Evolutionary conservation across 1,140 invertebrate species (phyloP).

Genomic region (Odontomachus brunneus): DNA sequence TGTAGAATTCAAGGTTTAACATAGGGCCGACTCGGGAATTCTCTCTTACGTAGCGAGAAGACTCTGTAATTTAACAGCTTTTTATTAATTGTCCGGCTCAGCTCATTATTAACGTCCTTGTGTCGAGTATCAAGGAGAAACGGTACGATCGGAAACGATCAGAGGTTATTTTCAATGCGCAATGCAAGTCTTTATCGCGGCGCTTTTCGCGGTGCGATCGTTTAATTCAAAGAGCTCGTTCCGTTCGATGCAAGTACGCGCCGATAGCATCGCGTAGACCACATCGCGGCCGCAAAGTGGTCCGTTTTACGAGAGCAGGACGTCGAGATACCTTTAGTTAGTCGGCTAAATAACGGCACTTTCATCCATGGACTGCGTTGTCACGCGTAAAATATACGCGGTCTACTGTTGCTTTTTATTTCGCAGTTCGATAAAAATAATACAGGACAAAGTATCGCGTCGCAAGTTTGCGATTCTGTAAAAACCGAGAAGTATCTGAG

Average conservation of each 20-base stretch:
- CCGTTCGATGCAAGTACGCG: conserved; percentile 78
- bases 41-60: neutral
- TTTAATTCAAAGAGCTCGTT: conserved; percentile 63
- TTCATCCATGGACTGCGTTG: conserved; percentile 55
- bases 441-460: neutral
- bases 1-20: no score
- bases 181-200: conserved; percentile 60
- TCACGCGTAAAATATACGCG: neutral
- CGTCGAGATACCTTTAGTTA: conserved; percentile 33
- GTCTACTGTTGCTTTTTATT: neutral
- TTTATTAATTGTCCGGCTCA: neutral
- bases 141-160: conserved; percentile 1
- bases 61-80: neutral
- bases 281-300: conserved; percentile 66
- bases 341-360: conserved; percentile 80
- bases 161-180: conserved; percentile 35
- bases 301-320: conserved; percentile 36
- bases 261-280: conserved; percentile 62
- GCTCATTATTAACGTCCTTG: neutral
- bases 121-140: conserved; percentile 20
- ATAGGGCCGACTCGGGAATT: no score
- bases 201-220: conserved; percentile 65
- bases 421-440: neutral
- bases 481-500: neutral
- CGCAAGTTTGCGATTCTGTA: neutral